Evolutionary conservation across 2,888 invertebrate genomes (phyloP).

Genomic region (Drosophila testacea): DNA sequence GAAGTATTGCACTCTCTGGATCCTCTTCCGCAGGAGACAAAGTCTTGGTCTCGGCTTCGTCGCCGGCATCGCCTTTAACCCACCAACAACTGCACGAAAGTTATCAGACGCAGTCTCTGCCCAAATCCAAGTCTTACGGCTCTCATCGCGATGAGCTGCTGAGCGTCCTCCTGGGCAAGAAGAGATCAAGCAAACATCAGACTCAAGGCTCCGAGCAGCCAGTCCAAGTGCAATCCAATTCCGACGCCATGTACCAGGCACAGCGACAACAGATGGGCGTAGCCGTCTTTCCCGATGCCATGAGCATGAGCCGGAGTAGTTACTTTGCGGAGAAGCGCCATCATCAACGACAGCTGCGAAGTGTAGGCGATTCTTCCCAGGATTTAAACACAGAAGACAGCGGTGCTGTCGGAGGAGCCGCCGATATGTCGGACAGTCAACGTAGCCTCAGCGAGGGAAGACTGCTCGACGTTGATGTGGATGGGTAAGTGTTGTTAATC

Average conservation of each 20-base stretch:
- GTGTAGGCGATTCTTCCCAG: constrained; percentile 81
- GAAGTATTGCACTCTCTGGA: constrained; percentile 68
- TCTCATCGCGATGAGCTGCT: constrained; percentile 75
- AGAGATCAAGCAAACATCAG: constrained; percentile 57
- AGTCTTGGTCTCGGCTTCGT: constrained; percentile 77
- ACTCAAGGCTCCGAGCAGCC: constrained; percentile 27
- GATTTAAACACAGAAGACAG: constrained; percentile 72
- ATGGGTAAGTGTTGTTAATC: constrained; percentile 78
- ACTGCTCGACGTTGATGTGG: constrained; percentile 64
- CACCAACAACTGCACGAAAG: constrained; percentile 77
- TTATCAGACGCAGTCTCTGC: constrained; percentile 80
- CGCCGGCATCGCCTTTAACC: constrained; percentile 80
- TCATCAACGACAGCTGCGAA: constrained; percentile 75
- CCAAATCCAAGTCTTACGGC: constrained; percentile 79
- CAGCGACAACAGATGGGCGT: constrained; percentile 78
- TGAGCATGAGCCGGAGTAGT: constrained; percentile 67
- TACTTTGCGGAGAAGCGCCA: constrained; percentile 76
- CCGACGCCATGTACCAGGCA: constrained; percentile 59
- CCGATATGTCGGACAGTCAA: constrained; percentile 84
- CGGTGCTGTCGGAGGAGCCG: constrained; percentile 46
- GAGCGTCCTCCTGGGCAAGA: constrained; percentile 72
- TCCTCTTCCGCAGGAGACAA: constrained; percentile 24
- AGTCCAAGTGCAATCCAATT: constrained; percentile 31
- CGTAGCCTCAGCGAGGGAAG: constrained; percentile 85
- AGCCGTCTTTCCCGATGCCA: constrained; percentile 76